Evolutionary conservation across 35 echinoderm and acorn worm genomes (phyloP), one percentile per base, ranked within the genome.

Genomic region (Chiridota heheva): DNA sequence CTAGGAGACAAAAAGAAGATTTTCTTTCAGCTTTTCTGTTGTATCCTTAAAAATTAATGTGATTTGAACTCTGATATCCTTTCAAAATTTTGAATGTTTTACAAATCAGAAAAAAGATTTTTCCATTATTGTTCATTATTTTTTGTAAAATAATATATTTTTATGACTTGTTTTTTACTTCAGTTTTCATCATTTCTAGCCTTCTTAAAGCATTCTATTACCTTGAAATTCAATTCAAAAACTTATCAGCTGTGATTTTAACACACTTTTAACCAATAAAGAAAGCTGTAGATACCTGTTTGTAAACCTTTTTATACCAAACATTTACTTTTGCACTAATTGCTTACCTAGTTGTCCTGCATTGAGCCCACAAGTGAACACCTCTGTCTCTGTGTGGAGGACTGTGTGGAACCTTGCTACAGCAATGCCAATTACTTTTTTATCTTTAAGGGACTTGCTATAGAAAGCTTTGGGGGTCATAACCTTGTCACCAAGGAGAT

Each of bases 331-430:
- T n/a, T n/a, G n/a, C n/a, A n/a, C n/a, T n/a, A 20, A 26, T 60
- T 30, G 4, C 48, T 90, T 61, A 98, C 95, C 95, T 57, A 98
- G 69, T 62, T 98, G 95, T 31, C 95, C 95, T 69, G 84, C 95
- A 77, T 98, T 98, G 5, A 98, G 75, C 7, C 95, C 95, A 65
- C 91, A 89, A 12, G 95, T 98, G 15, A 65, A 98, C 31, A 98
- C 84, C 13, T 80, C 65, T 1, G 91, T 81, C 18, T 60, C 67
- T 0, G 88, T 80, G 67, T 81, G 85, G 61, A 98, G 57, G 27
- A 98, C 89, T n/a, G 89, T 88, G 39, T 98, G 95, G 72, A 88
- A 98, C 26, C 89, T 60, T 1, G 89, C 89, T 4, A 86, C 95
- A 20, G 84, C 89, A n/a, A 98, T 67, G 2, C 88, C 85, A 6